Conservation (phyloP, 2,113 vertebrate genomes). For the Saccopteryx leptura region DNA sequence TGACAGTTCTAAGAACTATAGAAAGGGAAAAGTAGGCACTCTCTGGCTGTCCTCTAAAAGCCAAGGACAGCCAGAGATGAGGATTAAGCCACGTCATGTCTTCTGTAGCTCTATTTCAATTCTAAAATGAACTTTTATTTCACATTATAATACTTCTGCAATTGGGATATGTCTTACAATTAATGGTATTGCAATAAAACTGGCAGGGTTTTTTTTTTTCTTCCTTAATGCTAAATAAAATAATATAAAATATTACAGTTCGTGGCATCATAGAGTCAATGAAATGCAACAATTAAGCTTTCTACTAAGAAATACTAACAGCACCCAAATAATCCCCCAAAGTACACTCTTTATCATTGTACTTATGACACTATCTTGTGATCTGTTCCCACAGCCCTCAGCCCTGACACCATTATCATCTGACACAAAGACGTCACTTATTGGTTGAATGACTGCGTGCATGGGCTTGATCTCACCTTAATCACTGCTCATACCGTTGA, state of each 20-base stretch:
- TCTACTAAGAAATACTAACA: constrained; percentile 3
- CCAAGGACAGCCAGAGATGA: background rate
- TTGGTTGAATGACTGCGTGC: background rate
- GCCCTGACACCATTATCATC: background rate
- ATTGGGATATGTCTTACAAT: background rate
- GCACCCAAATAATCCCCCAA: background rate
- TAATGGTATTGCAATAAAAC: background rate
- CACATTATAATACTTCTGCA: background rate
- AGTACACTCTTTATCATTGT: background rate
- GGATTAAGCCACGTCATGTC: background rate
- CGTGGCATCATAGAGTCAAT: background rate
- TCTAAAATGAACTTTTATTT: constrained; percentile 43
- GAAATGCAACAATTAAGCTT: background rate
- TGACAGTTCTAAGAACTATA: background rate
- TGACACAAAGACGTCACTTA: background rate
- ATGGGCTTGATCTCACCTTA: constrained; percentile 24
- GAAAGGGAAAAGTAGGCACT: background rate
- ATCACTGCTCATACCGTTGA: background rate
- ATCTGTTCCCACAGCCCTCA: background rate
- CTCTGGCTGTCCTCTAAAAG: background rate
- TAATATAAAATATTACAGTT: constrained; percentile 20
- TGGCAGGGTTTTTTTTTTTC: background rate
- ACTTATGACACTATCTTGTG: background rate
- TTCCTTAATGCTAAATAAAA: constrained; percentile 45
- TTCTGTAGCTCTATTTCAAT: background rate